A percentile compares a stretch with the other conserved stretches of the same genome.
Conservation (phyloP, 2,888 invertebrate genomes). For the Drosophila putrida region DNA sequence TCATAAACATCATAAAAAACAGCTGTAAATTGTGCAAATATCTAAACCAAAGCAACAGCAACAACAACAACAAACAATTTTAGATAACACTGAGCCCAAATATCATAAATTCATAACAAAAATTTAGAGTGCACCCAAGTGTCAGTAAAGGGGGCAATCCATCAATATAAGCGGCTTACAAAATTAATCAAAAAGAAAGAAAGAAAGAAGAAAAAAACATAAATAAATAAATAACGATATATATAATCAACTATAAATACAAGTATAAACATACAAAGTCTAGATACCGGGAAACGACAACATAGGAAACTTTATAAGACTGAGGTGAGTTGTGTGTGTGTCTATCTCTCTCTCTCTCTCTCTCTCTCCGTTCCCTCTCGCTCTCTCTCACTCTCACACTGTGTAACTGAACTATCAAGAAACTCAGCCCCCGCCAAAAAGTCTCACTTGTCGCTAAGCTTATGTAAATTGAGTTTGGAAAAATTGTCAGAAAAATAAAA, state of each 20-base stretch:
- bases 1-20: slow-evolving; percentile 40
- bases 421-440: slow-evolving; percentile 30
- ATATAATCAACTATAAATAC: slow-evolving; percentile 38
- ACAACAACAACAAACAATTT: slow-evolving; percentile 19
- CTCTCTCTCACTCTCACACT: not conserved
- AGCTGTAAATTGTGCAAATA: slow-evolving; percentile 82
- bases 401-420: slow-evolving; percentile 17
- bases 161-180: slow-evolving; percentile 74
- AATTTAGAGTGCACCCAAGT: slow-evolving; percentile 38
- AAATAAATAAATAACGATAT: slow-evolving; percentile 25
- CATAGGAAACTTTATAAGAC: slow-evolving; percentile 84
- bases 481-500: not conserved
- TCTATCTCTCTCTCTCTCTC: slow-evolving; percentile 1
- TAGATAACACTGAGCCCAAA: slow-evolving; percentile 33
- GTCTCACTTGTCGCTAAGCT: slow-evolving; percentile 62
- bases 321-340: slow-evolving; percentile 80
- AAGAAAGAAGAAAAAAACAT: slow-evolving; percentile 7
- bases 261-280: slow-evolving; percentile 20
- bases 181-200: slow-evolving; percentile 54
- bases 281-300: slow-evolving; percentile 66
- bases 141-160: slow-evolving; percentile 53
- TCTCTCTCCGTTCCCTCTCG: not conserved
- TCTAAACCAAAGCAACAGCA: slow-evolving; percentile 29
- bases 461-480: slow-evolving; percentile 60
- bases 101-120: slow-evolving; percentile 66